Evolutionary conservation across 1,140 invertebrate species (phyloP), one percentile per base, ranked within the genome.

Genomic region (Lepidotrigona ventralis): DNA sequence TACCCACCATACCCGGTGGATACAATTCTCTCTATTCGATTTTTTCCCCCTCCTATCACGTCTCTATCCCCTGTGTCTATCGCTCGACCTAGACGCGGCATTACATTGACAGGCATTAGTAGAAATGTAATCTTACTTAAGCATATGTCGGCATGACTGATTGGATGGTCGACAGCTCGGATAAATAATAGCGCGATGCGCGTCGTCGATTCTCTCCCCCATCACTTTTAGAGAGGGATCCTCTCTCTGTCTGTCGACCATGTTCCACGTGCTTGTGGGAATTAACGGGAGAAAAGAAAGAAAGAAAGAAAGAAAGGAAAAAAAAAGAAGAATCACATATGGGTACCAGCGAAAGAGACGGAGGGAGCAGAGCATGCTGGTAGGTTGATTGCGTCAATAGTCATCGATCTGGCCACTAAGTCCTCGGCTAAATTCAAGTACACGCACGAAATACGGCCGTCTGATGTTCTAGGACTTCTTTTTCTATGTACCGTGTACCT

Each of bases 41-140:
- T 70, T 66, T 39, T 26, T 15, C 73, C 54, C 21, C 12, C 2
- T 29, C 9, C 53, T 56, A 15, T 8, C n/a, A 71, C 74, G 63
- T n/a, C 56, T 39, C 19, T 75, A 26, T 72, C 46, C 71, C 73
- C 73, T 75, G 79, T 72, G 82, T 76, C 82, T 90, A 92, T 92
- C 91, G 90, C 84, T 81, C 90, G 85, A 89, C 82, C 78, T 86
- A 85, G 84, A 84, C 33, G 83, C 82, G 85, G 68, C 39, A 0
- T 46, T 69, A 68, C 81, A 60, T 88, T 64, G 71, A 56, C 79
- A 69, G 68, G 69, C 87, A 91, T 92, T 92, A 91, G 89, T 90
- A 91, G 89, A 91, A 92, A 92, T 92, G 92, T 93, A 93, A 93
- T 93, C 91, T 92, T 92, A 91, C 89, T 92, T 91, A 92, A 92